A percentile compares a stretch with the other conserved stretches of the same genome.
These are phyloP conservation scores for Holothuria leucospilota DNA, from an alignment of 53 echinoderm and acorn worm genomes.

Conservation along the genomic window DNA sequence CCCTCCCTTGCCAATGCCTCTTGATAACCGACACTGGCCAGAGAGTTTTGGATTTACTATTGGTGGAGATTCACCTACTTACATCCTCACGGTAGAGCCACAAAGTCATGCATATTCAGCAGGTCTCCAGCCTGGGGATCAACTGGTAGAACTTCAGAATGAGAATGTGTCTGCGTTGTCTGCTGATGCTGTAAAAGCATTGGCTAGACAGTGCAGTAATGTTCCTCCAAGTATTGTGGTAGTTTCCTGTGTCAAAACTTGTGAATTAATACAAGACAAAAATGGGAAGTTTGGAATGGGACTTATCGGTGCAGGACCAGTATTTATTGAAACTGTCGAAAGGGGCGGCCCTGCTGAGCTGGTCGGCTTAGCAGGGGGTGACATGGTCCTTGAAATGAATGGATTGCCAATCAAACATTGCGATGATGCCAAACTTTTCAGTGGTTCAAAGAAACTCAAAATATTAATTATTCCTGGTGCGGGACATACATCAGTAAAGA, in stretches of 20 bases:
- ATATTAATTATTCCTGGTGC: constrained; percentile 98
- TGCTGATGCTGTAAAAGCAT: constrained; percentile 74
- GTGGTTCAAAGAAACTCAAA: constrained; percentile 80
- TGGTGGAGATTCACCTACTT: constrained; percentile 93
- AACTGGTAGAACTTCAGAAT: constrained; percentile 85
- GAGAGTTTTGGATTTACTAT: constrained; percentile 95
- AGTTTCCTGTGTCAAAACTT: constrained; percentile 92
- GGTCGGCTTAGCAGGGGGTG: constrained; percentile 82
- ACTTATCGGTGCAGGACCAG: constrained; percentile 92
- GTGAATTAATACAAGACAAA: constrained; percentile 81
- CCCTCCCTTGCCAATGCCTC: constrained; percentile 88
- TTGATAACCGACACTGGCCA: constrained; percentile 90
- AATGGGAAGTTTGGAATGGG: constrained; percentile 93
- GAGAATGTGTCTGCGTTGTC: constrained; percentile 78
- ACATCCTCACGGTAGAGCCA: constrained; percentile 78
- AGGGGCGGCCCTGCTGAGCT: constrained; percentile 73
- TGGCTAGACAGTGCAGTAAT: constrained; percentile 78
- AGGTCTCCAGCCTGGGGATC: constrained; percentile 95
- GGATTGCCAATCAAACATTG: constrained; percentile 95
- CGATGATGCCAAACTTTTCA: constrained; percentile 94
- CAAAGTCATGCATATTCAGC: constrained; percentile 89
- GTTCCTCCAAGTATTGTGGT: constrained; percentile 97
- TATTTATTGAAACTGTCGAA: constrained; percentile 88
- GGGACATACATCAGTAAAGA: constrained; percentile 89
- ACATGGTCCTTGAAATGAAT: constrained; percentile 98